Evolutionary conservation across 2,113 vertebrate species (phyloP), one percentile per base, ranked within the genome.

Genomic region (Percina caprodes): DNA sequence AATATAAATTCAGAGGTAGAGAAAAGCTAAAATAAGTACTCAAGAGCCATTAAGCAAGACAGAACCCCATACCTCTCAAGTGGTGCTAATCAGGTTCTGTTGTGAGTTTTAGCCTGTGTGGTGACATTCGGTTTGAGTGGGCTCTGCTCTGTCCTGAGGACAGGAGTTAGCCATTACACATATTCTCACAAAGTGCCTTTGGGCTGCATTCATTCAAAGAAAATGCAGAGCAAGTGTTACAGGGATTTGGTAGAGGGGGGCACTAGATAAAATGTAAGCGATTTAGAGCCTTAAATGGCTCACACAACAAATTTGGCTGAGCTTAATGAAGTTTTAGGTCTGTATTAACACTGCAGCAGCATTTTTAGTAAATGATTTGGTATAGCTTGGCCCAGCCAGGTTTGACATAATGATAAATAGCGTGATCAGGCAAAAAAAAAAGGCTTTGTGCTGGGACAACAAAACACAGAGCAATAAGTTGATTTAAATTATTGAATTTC

Each of bases 401-500:
- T 54, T 46, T 61, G 73, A 80, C 72, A 84, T 52, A 26, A 56
- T 70, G 79, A 91, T 86, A 30, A 75, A 91, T 76, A 78, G 62
- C 1, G 46, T 69, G 60, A 84, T 88, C 56, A 51, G 42, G 54
- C 62, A 42, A 30, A 67, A 67, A 72, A 63, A 63, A 61, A 19
- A 46, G 15, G 62, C 60, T 68, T 78, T 82, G 51, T 74, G 62
- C 39, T 55, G 15, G 60, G 12, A 72, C 45, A 51, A 77, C 63
- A 80, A 74, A 85, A 85, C 60, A 73, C 58, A 63, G 56, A 33
- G 24, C 69, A 33, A 26, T 46, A 16, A 18, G 86, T 69, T 82
- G 74, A 91, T 88, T 84, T 30, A 51, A 77, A 35, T 80, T 68
- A 91, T 82, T 90, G 83, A 73, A 89, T 91, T 86, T 79, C 26